Evolutionary conservation across 2,113 vertebrate species (phyloP).

Genomic region (Phocoena sinus): DNA sequence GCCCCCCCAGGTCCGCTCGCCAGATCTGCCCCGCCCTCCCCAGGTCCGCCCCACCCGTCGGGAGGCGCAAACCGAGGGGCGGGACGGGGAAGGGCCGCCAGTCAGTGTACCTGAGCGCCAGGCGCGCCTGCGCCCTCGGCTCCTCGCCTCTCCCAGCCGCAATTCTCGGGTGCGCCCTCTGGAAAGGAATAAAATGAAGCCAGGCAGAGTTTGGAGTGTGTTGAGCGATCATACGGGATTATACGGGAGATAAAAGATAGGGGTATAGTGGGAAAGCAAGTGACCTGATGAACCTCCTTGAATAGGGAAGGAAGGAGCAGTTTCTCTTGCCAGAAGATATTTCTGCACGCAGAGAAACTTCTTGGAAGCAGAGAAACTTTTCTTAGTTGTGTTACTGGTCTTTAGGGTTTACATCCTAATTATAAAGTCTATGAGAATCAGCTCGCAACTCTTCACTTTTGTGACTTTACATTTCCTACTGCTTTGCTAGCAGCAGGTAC

Average conservation of each 20-base stretch:
- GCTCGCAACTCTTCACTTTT: not conserved
- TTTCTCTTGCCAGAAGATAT: not conserved
- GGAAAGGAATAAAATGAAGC: not conserved
- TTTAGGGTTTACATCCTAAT: not conserved
- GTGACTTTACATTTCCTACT: not conserved
- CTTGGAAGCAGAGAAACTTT: not conserved
- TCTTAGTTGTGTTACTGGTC: not conserved
- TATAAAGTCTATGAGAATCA: not conserved
- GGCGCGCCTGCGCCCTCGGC: not conserved
- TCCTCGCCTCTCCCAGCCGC: accelerated
- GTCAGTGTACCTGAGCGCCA: not conserved
- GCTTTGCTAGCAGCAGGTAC: not conserved
- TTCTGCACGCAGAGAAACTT: not conserved
- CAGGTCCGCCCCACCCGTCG: not conserved
- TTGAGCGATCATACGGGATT: not conserved
- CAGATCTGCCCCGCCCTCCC: not conserved
- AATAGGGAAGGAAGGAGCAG: not conserved
- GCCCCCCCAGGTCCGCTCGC: not conserved
- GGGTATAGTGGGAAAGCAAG: not conserved
- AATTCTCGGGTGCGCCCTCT: accelerated
- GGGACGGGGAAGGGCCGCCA: accelerated
- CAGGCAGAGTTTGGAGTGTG: not conserved
- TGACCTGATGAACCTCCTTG: not conserved
- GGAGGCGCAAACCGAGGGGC: not conserved
- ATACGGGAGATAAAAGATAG: not conserved